These are phyloP conservation scores for Ricordea florida DNA, from an alignment of 92 coral and sea anemone species.

Conservation along the genomic window DNA sequence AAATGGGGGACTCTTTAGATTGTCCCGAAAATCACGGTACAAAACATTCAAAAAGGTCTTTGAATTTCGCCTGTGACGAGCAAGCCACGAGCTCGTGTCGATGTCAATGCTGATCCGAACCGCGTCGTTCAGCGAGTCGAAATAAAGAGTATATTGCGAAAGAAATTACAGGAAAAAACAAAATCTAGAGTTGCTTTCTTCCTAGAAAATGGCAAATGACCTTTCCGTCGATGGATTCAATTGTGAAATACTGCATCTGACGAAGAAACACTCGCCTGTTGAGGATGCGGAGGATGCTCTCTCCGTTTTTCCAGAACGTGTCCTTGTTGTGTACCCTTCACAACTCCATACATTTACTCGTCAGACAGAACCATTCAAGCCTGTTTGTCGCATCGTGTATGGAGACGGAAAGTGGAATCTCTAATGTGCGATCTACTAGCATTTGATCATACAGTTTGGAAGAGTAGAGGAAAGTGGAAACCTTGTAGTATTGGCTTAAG, in stretches of 20 bases:
- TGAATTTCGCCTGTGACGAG: slow-evolving; percentile 11
- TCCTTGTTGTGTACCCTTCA: slow-evolving; percentile 13
- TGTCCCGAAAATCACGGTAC: background rate
- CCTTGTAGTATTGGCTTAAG: background rate
- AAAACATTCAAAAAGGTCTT: slow-evolving; percentile 9
- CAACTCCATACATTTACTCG: background rate
- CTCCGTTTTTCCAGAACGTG: slow-evolving; percentile 18
- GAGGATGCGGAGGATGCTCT: slow-evolving; percentile 16
- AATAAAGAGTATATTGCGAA: slow-evolving; percentile 16
- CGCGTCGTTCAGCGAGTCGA: slow-evolving; percentile 3
- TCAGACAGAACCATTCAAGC: slow-evolving; percentile 32
- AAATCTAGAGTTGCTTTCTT: slow-evolving; percentile 28
- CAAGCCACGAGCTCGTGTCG: slow-evolving; percentile 17
- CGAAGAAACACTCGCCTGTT: slow-evolving; percentile 14
- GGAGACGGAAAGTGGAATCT: slow-evolving; percentile 13
- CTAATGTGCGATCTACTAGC: background rate
- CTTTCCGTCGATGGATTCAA: slow-evolving; percentile 5
- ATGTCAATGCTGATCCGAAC: slow-evolving; percentile 5
- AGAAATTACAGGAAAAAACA: slow-evolving; percentile 24
- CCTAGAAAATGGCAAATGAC: slow-evolving; percentile 14
- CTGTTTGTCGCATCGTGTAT: slow-evolving; percentile 19
- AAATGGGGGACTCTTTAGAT: slow-evolving; percentile 18
- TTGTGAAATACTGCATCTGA: slow-evolving; percentile 5
- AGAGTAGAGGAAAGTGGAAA: background rate
- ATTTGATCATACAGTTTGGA: background rate